Evolutionary conservation across 2,888 invertebrate species (phyloP), one percentile per base, ranked within the genome.

Genomic region (Trachelus iudaicus): DNA sequence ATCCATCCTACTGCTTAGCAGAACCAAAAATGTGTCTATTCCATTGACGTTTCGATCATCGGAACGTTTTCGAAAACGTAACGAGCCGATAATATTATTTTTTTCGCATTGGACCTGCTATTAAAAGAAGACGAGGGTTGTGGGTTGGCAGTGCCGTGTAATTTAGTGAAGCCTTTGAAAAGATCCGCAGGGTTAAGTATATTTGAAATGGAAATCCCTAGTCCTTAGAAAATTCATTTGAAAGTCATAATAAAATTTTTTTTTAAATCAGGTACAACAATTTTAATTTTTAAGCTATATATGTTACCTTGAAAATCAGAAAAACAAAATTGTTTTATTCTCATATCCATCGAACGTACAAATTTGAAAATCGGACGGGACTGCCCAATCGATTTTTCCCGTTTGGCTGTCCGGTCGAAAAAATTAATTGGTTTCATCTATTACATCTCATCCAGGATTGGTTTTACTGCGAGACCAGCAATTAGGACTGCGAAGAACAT

Each of bases 371-470:
- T 56, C 56, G 56, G 56, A 23, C 56, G 9, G 56, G 56, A 56
- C 71, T 34, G 71, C 71, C 33, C 71, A 34, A 71, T 71, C 71
- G 71, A 31, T 34, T 71, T 33, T 34, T 33, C 71, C 34, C 31
- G 71, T 71, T 71, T 31, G 34, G 34, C 71, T 71, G 71, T 33
- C 71, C 71, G 71, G 30, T 34, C 73, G 69, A 69, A 81, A 83
- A 84, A 88, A 89, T 90, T 89, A 87, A 91, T 90, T 87, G 87
- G 87, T 86, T 88, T 87, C 89, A 90, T 90, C 87, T 85, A 89
- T 90, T 90, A 90, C 82, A 83, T 86, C 89, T 89, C 82, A 87
- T 88, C 88, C 85, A 82, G 81, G 80, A 85, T 87, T 87, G 86
- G 87, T 87, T 83, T 84, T 77, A 83, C 82, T 81, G 79, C 85